These are phyloP conservation scores for Aphidius ervi DNA, from an alignment of 1,140 invertebrate genomes.

Conservation along the genomic window DNA sequence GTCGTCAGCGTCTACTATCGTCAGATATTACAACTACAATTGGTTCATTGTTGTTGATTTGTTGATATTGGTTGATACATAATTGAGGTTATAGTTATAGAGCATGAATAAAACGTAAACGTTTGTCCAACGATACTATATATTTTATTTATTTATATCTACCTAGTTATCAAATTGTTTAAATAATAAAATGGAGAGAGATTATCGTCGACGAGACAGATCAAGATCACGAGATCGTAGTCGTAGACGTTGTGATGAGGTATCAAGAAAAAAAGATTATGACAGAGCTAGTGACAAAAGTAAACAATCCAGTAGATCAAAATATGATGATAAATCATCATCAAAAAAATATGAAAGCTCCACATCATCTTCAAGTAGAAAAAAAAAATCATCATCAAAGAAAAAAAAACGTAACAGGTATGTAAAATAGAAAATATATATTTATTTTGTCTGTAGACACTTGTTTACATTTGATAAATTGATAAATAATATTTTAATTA, in stretches of 20 bases:
- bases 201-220: constrained; percentile 20
- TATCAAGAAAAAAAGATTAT: constrained; percentile 10
- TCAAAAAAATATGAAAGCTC: neutral
- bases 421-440: neutral
- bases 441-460: constrained; percentile 1
- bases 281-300: constrained; percentile 18
- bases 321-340: constrained; percentile 20
- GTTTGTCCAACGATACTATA: too few relatives aligned
- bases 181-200: constrained; percentile 28
- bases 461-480: neutral
- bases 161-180: too few relatives aligned
- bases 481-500: neutral
- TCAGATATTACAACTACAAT: too few relatives aligned
- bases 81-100: too few relatives aligned
- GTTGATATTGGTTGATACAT: too few relatives aligned
- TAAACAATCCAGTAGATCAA: constrained; percentile 19
- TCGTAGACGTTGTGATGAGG: constrained; percentile 15
- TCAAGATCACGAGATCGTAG: constrained; percentile 20
- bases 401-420: constrained; percentile 33
- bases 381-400: constrained; percentile 30
- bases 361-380: neutral
- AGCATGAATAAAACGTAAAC: too few relatives aligned
- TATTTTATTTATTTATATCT: too few relatives aligned
- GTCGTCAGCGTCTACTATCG: too few relatives aligned
- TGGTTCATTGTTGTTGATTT: too few relatives aligned